Percentiles rank a stretch among this genome's conserved stretches.
These are phyloP conservation scores for Dendrocincla fuliginosa DNA, from an alignment of 2,797 vertebrate species.

Conservation along the genomic window DNA sequence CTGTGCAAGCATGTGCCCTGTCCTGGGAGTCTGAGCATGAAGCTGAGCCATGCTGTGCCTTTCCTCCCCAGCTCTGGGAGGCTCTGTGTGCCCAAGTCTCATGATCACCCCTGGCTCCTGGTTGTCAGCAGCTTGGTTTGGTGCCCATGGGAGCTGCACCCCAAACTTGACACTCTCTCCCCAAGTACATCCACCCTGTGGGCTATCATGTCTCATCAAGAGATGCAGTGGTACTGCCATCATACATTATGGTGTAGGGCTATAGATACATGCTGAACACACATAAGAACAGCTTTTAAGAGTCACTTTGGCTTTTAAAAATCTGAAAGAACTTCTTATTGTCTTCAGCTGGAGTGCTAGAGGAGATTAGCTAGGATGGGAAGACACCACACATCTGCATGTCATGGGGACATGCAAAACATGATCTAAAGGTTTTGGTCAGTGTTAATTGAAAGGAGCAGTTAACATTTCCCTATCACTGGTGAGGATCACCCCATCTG, in stretches of 20 bases:
- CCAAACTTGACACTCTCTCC: background rate
- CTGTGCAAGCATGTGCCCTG: background rate
- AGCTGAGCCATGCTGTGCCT: background rate
- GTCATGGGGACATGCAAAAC: background rate
- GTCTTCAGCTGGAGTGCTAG: background rate
- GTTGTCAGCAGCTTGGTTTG: background rate
- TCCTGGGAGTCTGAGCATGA: background rate
- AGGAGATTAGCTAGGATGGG: background rate
- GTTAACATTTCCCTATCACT: background rate
- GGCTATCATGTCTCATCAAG: background rate
- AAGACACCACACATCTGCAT: background rate
- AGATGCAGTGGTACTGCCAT: background rate
- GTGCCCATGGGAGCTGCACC: background rate
- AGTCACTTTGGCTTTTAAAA: background rate
- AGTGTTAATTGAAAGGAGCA: background rate
- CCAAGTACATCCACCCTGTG: background rate
- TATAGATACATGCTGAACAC: background rate
- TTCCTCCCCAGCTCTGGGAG: background rate
- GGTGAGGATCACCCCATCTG: background rate
- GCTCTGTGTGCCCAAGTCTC: rapidly evolving
- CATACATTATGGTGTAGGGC: too few relatives aligned
- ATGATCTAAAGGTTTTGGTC: background rate
- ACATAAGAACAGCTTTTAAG: background rate
- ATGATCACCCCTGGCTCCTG: background rate
- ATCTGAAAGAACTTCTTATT: background rate